These are phyloP conservation scores for Heliangelus exortis DNA, from an alignment of 2,797 vertebrate genomes.

Conservation along the genomic window DNA sequence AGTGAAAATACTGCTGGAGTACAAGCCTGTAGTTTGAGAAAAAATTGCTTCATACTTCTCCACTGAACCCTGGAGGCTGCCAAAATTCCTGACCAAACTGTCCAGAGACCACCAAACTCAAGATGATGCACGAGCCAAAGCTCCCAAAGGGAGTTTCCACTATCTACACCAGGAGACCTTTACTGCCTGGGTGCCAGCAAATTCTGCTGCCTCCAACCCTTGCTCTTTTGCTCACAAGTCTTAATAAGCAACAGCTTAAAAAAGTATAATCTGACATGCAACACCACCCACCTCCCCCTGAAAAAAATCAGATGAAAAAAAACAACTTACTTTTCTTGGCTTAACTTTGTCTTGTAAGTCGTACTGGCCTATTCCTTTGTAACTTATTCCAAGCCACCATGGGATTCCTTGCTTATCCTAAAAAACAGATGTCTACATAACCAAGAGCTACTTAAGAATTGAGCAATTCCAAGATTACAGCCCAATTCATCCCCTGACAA, in stretches of 20 bases:
- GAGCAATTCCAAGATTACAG: conserved; percentile 13
- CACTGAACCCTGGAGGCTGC: neutral
- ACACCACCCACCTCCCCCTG: neutral
- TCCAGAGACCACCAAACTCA: conserved; percentile 14
- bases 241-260: neutral
- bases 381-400: conserved; percentile 98
- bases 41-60: neutral
- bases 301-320: neutral
- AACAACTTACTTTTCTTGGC: conserved; percentile 90
- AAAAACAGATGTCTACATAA: conserved; percentile 54
- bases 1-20: neutral
- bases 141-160: neutral
- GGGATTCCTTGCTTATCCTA: conserved; percentile 98
- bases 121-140: neutral
- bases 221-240: neutral
- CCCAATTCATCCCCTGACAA: conserved; percentile 12
- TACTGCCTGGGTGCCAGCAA: neutral
- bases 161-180: neutral
- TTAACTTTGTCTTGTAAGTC: conserved; percentile 97
- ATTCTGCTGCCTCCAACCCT: neutral
- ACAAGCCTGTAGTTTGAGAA: neutral
- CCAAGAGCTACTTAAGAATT: neutral
- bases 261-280: neutral
- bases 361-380: conserved; percentile 97
- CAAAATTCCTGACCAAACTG: neutral